Evolutionary conservation across 2,888 invertebrate species (phyloP).

Genomic region (Atrina japonica): DNA sequence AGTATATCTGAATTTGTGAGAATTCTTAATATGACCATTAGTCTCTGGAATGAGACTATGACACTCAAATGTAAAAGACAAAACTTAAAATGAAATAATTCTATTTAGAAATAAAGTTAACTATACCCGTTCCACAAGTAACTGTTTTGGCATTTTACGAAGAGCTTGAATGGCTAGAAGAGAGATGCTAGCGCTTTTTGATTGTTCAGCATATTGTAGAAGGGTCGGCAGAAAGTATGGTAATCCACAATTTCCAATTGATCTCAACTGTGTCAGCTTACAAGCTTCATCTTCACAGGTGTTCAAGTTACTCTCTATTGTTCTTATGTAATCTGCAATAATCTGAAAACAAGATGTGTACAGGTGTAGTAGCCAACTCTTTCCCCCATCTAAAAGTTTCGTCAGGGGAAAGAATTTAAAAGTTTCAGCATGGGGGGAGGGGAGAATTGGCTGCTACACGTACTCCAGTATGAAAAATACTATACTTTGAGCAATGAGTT

Average conservation of each 20-base stretch:
- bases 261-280: slow-evolving; percentile 85
- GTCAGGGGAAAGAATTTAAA: no score
- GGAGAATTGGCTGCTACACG: no score
- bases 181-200: slow-evolving; percentile 82
- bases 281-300: slow-evolving; percentile 84
- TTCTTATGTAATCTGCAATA: slow-evolving; percentile 74
- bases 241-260: slow-evolving; percentile 88
- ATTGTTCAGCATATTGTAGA: slow-evolving; percentile 83
- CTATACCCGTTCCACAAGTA: neutral
- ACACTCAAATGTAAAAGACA: no score
- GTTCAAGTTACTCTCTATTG: slow-evolving; percentile 80
- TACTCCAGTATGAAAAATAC: no score
- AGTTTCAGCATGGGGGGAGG: no score
- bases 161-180: slow-evolving; percentile 87
- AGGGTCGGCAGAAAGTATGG: slow-evolving; percentile 84
- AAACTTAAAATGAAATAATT: neutral
- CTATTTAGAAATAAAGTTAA: neutral
- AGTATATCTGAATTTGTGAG: no score
- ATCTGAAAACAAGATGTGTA: slow-evolving; percentile 62
- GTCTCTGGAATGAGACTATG: no score
- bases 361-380: no score
- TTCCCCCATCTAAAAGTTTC: no score
- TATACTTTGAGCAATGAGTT: no score
- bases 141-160: slow-evolving; percentile 68
- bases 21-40: no score